phyloP scores from a whole-genome alignment of 1,140 invertebrate species.

The Zaprionus gabonicus region DNA sequence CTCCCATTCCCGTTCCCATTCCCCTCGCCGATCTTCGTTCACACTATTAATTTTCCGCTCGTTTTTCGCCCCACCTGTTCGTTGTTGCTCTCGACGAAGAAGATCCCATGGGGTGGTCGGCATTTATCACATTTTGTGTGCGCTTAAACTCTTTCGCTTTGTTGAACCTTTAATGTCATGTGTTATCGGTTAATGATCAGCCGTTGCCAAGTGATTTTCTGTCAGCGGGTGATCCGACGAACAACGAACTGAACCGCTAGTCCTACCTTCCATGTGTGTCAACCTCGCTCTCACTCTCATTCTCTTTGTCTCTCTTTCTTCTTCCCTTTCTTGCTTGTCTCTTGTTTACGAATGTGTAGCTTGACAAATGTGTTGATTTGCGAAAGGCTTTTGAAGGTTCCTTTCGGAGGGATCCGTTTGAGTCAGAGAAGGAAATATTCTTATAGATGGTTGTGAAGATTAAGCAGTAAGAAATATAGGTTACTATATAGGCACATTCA shows the following conservation, averaged over 20 bases:
- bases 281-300: neutral
- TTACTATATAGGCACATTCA: too few species aligned
- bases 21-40: slow-evolving; percentile 61
- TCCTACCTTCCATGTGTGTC: slow-evolving; percentile 10
- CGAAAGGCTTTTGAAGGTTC: slow-evolving; percentile 30
- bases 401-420: neutral
- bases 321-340: slow-evolving; percentile 24
- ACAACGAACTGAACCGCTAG: neutral
- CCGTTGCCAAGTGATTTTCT: slow-evolving; percentile 80
- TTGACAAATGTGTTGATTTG: slow-evolving; percentile 71
- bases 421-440: neutral
- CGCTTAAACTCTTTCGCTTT: slow-evolving; percentile 70
- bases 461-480: too few species aligned
- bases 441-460: too few species aligned
- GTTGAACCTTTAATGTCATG: slow-evolving; percentile 82
- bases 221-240: slow-evolving; percentile 72
- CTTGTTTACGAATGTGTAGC: slow-evolving; percentile 54
- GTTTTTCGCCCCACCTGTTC: slow-evolving; percentile 62
- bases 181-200: slow-evolving; percentile 84
- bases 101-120: slow-evolving; percentile 75
- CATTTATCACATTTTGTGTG: slow-evolving; percentile 82
- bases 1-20: slow-evolving; percentile 21
- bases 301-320: neutral
- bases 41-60: slow-evolving; percentile 84
- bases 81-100: slow-evolving; percentile 27